Base-by-base conservation (phyloP, 35 echinoderm and acorn worm genomes). In the Heliocidaris erythrogramma region DNA sequence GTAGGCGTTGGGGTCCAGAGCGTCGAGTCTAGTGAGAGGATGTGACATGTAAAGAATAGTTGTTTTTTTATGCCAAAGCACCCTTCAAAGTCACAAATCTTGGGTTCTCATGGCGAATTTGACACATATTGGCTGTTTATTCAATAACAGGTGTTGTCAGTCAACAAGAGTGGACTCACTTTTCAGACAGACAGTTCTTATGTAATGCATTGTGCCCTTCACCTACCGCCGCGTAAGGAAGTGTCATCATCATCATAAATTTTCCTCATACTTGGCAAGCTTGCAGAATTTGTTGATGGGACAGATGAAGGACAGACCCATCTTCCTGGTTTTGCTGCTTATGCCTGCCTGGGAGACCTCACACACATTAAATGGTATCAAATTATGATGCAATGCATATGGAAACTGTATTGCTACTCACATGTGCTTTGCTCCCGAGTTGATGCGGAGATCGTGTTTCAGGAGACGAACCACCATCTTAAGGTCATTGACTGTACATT, bases 361-460 rank as follows among this genome's bases (percentile, higher is more conserved):
- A 84, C 14, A 84, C 2, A 4, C 30, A 31, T 94, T 10, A 16
- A 69, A 71, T 27, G 21, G 48, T 94, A 17, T 2, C n/a, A 78
- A 9, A 10, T 31, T 94, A 21, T 53, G 30, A 85, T 85, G 59
- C 24, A 30, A 32, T 17, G 30, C 35, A 42, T 3, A 42, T 42
- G 35, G 35, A 42, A 42, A 3, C 35, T 42, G 35, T 42, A 42
- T 1, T 0, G 35, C 30, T 30, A 97, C 97, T 94, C 71, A 99
- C 98, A 99, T 99, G 97, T 99, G 98, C 60, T 99, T 99, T 7
- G 98, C 97, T 27, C 98, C 98, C 13, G 98, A 92, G 88, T 97
- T 99, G 86, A 99, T 99, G 30, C 98, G 91, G n/a, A 99, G 61
- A 48, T 99, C 98, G 85, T 99, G 98, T 92, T 97, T 97, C 30